Evolutionary conservation across 2,888 invertebrate genomes (phyloP).

Genomic region (Holacanthella duospinosa): DNA sequence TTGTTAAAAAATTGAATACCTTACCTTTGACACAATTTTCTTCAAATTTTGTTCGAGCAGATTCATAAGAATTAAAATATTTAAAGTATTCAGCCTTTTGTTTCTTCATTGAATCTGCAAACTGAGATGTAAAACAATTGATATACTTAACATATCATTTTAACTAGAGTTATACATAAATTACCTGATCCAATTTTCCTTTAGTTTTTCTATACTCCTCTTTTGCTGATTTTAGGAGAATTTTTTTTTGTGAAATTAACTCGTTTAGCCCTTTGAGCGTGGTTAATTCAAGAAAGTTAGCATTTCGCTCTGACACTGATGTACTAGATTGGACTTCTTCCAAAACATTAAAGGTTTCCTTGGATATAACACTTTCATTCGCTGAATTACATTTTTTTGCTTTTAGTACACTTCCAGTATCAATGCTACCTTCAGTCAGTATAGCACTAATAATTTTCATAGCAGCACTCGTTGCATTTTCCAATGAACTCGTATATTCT

Average conservation of each 20-base stretch:
- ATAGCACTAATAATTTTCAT: constrained; percentile 61
- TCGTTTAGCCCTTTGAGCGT: constrained; percentile 69
- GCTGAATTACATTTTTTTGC: not conserved
- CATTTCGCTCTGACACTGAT: constrained; percentile 68
- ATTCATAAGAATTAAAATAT: constrained; percentile 75
- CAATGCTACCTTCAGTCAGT: constrained; percentile 39
- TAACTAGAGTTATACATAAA: not conserved
- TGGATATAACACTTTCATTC: constrained; percentile 23
- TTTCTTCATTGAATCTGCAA: constrained; percentile 75
- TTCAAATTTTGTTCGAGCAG: constrained; percentile 80
- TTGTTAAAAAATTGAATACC: constrained; percentile 38
- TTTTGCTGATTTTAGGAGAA: constrained; percentile 72
- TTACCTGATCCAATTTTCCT: constrained; percentile 32
- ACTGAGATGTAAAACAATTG: constrained; percentile 45
- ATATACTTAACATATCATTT: not conserved
- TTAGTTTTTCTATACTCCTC: constrained; percentile 74
- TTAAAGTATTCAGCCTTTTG: constrained; percentile 87
- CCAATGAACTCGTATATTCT: constrained; percentile 76
- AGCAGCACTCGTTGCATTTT: constrained; percentile 68
- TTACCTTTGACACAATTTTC: constrained; percentile 86
- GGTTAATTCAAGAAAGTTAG: constrained; percentile 70
- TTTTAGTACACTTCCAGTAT: no score
- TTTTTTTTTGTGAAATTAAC: constrained; percentile 75
- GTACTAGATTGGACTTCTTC: constrained; percentile 80
- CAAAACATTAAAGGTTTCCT: constrained; percentile 48